Percentiles rank a stretch among this genome's conserved stretches.
phyloP scores from a whole-genome alignment of 2,797 vertebrate species.

The Paedocypris micromegethes region DNA sequence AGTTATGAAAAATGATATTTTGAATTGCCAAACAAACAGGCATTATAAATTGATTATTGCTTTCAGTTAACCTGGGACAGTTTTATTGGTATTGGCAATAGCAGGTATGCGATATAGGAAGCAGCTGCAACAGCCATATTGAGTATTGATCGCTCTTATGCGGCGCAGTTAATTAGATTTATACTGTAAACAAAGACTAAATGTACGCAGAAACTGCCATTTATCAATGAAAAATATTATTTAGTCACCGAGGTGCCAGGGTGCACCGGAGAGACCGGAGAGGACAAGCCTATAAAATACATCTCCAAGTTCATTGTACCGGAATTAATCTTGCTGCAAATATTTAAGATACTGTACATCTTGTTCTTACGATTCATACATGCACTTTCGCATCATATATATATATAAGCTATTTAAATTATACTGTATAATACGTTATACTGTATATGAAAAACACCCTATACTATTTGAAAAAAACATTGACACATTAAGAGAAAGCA shows the following conservation, averaged over 20 bases:
- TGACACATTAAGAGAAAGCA: too few species aligned
- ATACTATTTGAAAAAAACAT: too few species aligned
- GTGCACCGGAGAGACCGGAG: conserved; percentile 61
- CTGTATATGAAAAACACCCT: too few species aligned
- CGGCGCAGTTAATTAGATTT: conserved; percentile 81
- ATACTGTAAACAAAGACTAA: conserved; percentile 80
- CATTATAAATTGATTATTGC: not conserved
- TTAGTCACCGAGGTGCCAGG: conserved; percentile 59
- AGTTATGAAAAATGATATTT: not conserved
- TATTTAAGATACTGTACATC: too few species aligned
- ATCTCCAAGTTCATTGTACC: not conserved
- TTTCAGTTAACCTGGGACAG: conserved; percentile 61
- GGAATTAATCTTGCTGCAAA: too few species aligned
- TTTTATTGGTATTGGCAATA: conserved; percentile 75
- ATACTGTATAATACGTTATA: too few species aligned
- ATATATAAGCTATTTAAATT: too few species aligned
- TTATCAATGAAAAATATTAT: conserved; percentile 68
- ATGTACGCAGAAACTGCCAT: conserved; percentile 69
- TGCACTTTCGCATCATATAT: too few species aligned
- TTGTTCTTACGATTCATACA: too few species aligned
- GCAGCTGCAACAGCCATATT: conserved; percentile 79
- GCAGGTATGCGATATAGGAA: conserved; percentile 67
- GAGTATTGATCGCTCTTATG: conserved; percentile 74
- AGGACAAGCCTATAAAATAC: conserved; percentile 39
- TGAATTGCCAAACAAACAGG: not conserved